Evolutionary conservation across 2,888 invertebrate species (phyloP).

Genomic region (Tenthredo scrophulariae): DNA sequence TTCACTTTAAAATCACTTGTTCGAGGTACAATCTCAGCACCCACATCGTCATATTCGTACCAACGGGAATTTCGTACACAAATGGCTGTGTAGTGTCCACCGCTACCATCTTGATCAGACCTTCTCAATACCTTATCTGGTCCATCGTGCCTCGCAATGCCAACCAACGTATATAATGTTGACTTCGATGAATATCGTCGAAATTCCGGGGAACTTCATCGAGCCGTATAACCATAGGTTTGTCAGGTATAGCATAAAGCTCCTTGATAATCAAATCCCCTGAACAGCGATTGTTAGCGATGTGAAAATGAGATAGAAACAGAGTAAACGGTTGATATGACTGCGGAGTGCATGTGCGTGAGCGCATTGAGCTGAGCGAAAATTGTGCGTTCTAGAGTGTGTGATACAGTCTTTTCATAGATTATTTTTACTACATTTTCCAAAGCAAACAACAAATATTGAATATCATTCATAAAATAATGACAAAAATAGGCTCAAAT

Average conservation of each 20-base stretch:
- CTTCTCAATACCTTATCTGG: background rate
- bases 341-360: slow-evolving; percentile 3
- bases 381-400: too few species aligned
- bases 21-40: background rate
- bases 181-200: background rate
- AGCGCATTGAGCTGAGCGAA: background rate
- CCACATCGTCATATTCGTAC: background rate
- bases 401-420: background rate
- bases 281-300: background rate
- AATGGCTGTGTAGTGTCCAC: slow-evolving; percentile 1
- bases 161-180: background rate
- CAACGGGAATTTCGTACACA: background rate
- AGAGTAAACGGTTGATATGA: background rate
- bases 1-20: background rate
- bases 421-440: background rate
- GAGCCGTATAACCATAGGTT: background rate
- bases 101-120: background rate
- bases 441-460: too few species aligned
- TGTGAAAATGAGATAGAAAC: background rate
- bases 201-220: background rate
- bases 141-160: background rate
- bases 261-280: background rate
- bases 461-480: background rate
- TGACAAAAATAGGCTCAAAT: background rate
- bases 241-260: background rate